Evolutionary conservation across 2,113 vertebrate species (phyloP).

Genomic region (Passerina amoena): DNA sequence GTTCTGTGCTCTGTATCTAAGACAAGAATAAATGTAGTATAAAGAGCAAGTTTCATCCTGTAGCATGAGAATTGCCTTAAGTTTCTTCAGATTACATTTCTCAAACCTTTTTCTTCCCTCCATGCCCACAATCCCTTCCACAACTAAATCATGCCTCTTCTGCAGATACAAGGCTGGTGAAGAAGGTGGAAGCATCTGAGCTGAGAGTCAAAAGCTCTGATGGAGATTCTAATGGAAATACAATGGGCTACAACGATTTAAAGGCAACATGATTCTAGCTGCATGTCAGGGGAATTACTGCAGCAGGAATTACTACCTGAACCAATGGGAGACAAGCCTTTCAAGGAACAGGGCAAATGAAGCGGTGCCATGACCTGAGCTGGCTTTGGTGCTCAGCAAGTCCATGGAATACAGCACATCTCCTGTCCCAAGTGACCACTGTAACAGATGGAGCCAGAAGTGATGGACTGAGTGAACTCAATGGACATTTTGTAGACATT

Average conservation of each 20-base stretch:
- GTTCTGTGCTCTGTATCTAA: neutral
- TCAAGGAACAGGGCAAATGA: neutral
- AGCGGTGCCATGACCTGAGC: neutral
- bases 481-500: neutral
- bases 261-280: neutral
- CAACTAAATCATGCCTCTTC: neutral
- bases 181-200: neutral
- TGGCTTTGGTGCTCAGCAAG: neutral
- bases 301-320: neutral
- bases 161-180: neutral
- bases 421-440: neutral
- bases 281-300: neutral
- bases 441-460: neutral
- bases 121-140: neutral
- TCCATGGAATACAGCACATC: accelerated
- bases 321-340: neutral
- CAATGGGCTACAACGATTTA: neutral
- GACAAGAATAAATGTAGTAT: neutral
- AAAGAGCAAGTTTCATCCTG: neutral
- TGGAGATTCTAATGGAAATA: neutral
- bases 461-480: neutral
- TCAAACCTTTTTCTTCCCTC: neutral
- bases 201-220: neutral
- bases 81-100: neutral
- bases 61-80: neutral